phyloP scores from a whole-genome alignment of 2,113 vertebrate species.

The Tiliqua scincoides region DNA sequence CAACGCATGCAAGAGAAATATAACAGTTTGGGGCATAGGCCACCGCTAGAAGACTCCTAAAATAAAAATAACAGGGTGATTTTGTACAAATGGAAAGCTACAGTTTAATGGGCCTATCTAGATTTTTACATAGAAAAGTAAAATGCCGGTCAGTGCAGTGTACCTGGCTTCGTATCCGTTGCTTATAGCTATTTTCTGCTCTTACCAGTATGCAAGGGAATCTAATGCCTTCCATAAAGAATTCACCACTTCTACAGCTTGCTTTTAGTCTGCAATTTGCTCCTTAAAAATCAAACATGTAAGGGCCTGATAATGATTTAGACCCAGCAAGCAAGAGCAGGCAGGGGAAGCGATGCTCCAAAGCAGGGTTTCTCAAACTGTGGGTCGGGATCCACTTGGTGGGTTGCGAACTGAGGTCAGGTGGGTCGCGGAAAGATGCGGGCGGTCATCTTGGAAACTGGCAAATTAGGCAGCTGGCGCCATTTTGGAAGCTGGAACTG shows the following conservation, averaged over 20 bases:
- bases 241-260: not conserved
- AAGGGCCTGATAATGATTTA: not conserved
- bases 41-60: conserved; percentile 29
- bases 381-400: too few relatives aligned
- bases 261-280: conserved; percentile 7
- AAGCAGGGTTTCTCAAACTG: too few relatives aligned
- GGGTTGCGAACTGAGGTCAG: too few relatives aligned
- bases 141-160: conserved; percentile 33
- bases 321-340: not conserved
- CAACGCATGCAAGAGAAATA: conserved; percentile 4
- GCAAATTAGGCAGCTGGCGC: too few relatives aligned
- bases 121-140: conserved; percentile 41
- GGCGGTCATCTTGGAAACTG: too few relatives aligned
- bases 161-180: not conserved
- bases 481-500: too few relatives aligned
- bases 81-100: conserved; percentile 55
- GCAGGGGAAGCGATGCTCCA: not conserved
- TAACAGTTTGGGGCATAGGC: not conserved
- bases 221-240: conserved; percentile 31
- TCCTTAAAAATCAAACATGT: not conserved
- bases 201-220: conserved; percentile 27
- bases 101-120: conserved; percentile 45
- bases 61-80: conserved; percentile 47
- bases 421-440: too few relatives aligned
- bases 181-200: conserved; percentile 27